These are phyloP conservation scores for Pogonognathellus flavescens DNA, from an alignment of 1,140 invertebrate species.

Conservation along the genomic window DNA sequence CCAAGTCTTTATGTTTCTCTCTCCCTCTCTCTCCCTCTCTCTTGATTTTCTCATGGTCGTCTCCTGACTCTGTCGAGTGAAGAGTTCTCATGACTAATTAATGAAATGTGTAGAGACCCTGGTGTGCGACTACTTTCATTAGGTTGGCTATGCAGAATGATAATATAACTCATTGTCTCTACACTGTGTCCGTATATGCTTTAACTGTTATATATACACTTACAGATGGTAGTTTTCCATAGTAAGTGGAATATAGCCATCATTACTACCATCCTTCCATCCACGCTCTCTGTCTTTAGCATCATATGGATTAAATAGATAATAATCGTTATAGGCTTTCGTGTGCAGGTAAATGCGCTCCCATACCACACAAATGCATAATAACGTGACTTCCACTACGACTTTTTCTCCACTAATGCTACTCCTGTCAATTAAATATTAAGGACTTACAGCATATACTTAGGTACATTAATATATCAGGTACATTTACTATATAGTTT, in stretches of 20 bases:
- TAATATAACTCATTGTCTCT: not conserved
- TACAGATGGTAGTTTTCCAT: not conserved
- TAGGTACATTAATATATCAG: too few species aligned
- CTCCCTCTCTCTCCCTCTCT: not conserved
- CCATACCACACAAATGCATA: not conserved
- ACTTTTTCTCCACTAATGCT: not conserved
- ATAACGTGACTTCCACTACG: slow-evolving; percentile 4
- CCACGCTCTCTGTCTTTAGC: not conserved
- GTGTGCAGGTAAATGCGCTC: slow-evolving; percentile 3
- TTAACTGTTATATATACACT: not conserved
- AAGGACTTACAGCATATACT: too few species aligned
- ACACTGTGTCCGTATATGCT: not conserved
- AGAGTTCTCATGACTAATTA: slow-evolving; percentile 64
- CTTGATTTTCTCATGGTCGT: not conserved
- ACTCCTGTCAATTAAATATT: too few species aligned
- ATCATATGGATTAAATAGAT: slow-evolving; percentile 30
- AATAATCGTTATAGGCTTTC: not conserved
- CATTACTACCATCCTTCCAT: not conserved
- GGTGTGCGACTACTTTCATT: slow-evolving; percentile 11
- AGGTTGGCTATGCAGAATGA: not conserved
- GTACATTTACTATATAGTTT: too few species aligned
- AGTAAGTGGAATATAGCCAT: not conserved
- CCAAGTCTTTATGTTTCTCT: slow-evolving; percentile 29
- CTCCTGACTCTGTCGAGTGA: slow-evolving; percentile 15
- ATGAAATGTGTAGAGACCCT: slow-evolving; percentile 53